These are phyloP conservation scores for Anagrus nilaparvatae DNA, from an alignment of 1,140 invertebrate genomes.

Conservation along the genomic window DNA sequence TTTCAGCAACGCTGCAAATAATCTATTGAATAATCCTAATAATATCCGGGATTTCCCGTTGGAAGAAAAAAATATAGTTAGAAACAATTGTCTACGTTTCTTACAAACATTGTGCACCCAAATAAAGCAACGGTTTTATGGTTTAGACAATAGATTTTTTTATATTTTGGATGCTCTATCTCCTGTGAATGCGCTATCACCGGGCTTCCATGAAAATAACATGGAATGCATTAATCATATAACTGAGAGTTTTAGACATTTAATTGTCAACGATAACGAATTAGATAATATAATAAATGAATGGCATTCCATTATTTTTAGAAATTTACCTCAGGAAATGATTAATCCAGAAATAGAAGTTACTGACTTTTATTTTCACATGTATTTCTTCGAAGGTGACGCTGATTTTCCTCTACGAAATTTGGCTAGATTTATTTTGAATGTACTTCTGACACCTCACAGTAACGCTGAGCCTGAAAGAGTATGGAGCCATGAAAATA, in stretches of 20 bases:
- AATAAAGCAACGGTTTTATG: background rate
- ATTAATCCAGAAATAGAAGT: background rate
- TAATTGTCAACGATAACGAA: background rate
- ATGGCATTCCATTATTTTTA: background rate
- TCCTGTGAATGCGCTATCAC: background rate
- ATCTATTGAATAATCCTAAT: constrained; percentile 7
- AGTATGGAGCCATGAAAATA: constrained; percentile 13
- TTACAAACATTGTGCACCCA: background rate
- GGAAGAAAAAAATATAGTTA: background rate
- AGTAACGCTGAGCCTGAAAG: constrained; percentile 13
- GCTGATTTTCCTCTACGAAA: constrained; percentile 6
- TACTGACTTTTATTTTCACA: background rate
- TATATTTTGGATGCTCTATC: background rate
- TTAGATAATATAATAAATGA: background rate
- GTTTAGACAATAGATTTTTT: background rate
- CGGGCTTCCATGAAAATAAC: background rate
- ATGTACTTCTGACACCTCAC: constrained; percentile 11
- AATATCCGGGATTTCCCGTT: background rate
- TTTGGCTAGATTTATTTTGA: constrained; percentile 6
- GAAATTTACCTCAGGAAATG: background rate
- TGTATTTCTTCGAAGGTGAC: background rate
- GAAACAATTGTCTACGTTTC: background rate
- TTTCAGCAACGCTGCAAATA: constrained; percentile 1
- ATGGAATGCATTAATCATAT: background rate
- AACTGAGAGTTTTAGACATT: too few species aligned